phyloP scores from a whole-genome alignment of 2,888 invertebrate genomes.

The Drepana falcataria region DNA sequence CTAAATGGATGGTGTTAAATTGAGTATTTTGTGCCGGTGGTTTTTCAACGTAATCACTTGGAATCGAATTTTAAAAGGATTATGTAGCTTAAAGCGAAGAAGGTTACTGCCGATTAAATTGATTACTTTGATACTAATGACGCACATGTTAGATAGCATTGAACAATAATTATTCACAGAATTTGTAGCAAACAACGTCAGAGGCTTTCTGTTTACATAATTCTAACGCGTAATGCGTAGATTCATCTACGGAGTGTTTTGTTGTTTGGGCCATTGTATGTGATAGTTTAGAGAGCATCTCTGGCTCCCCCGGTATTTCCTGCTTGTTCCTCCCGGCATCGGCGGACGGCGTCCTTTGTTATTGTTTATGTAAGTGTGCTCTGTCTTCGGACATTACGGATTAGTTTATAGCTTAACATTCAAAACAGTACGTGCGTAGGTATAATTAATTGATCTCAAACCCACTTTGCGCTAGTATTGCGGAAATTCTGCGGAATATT shows the following conservation, averaged over 20 bases:
- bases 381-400: conserved; percentile 9
- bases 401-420: conserved; percentile 32
- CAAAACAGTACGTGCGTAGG: conserved; percentile 14
- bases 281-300: conserved; percentile 50
- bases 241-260: conserved; percentile 31
- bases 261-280: conserved; percentile 55
- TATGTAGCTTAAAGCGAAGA: conserved; percentile 15
- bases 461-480: neutral
- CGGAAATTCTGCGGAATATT: too few relatives aligned
- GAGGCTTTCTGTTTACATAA: conserved; percentile 38
- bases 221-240: conserved; percentile 19
- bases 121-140: neutral
- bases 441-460: conserved; percentile 9
- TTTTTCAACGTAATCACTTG: conserved; percentile 23
- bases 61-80: conserved; percentile 3
- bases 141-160: neutral
- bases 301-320: conserved; percentile 61
- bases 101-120: conserved; percentile 1
- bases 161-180: neutral
- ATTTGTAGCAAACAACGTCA: conserved; percentile 2
- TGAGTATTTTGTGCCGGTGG: conserved; percentile 47
- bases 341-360: conserved; percentile 31
- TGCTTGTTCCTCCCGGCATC: conserved; percentile 30
- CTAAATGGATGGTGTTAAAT: conserved; percentile 63
- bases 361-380: conserved; percentile 36